These are phyloP conservation scores for Corythaixoides concolor DNA, from an alignment of 2,113 vertebrate genomes.

Conservation along the genomic window DNA sequence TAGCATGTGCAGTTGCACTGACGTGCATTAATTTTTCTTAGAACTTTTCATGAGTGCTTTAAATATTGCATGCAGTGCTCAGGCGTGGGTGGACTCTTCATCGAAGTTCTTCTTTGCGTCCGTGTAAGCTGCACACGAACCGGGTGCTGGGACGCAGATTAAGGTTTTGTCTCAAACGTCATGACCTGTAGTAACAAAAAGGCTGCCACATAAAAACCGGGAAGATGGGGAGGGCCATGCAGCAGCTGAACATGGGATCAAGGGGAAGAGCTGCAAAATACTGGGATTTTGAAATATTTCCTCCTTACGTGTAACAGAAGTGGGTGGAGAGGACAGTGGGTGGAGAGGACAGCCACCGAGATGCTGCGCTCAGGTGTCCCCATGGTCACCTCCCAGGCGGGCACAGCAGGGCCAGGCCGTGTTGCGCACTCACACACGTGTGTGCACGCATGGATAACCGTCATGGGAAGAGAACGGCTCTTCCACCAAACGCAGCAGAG, in stretches of 20 bases:
- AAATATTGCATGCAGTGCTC: background rate
- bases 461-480: background rate
- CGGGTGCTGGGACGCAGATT: background rate
- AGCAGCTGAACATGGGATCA: background rate
- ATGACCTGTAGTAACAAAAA: background rate
- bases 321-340: background rate
- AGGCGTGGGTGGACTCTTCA: background rate
- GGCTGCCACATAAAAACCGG: background rate
- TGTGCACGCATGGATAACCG: too few relatives aligned
- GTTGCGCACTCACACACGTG: background rate
- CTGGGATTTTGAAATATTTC: background rate
- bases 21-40: background rate
- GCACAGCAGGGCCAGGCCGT: background rate
- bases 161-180: background rate
- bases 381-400: background rate
- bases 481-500: background rate
- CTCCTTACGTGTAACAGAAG: background rate
- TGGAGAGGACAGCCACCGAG: background rate
- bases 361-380: background rate
- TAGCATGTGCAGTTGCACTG: background rate
- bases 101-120: background rate
- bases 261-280: background rate
- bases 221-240: accelerated
- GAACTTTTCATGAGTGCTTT: background rate
- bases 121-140: accelerated